Percentiles rank a stretch among this genome's conserved stretches.
These are phyloP conservation scores for Liolophura sinensis DNA, from an alignment of 1,140 invertebrate genomes.

Conservation along the genomic window DNA sequence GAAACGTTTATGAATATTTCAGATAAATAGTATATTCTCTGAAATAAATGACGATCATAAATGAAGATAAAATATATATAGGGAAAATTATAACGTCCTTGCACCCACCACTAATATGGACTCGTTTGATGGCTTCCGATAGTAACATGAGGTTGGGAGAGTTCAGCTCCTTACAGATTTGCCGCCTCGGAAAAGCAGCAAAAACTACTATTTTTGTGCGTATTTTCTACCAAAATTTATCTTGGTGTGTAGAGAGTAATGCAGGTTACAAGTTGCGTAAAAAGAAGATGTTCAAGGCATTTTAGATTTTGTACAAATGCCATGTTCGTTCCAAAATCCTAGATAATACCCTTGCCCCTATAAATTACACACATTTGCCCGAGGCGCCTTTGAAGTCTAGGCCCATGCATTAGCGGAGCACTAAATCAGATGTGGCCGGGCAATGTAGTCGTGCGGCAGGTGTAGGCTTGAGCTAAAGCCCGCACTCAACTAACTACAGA, in stretches of 20 bases:
- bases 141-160: constrained; percentile 29
- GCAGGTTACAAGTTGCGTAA: no score
- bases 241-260: no score
- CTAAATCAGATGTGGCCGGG: no score
- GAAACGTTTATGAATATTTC: not conserved
- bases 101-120: constrained; percentile 13
- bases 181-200: constrained; percentile 3
- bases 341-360: constrained; percentile 28
- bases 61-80: not conserved
- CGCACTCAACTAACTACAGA: no score
- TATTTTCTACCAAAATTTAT: no score
- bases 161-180: constrained; percentile 26
- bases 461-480: no score
- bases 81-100: not conserved
- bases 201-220: not conserved
- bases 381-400: constrained; percentile 29
- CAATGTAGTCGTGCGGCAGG: no score
- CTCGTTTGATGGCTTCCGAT: constrained; percentile 23
- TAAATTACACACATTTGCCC: constrained; percentile 34
- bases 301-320: no score
- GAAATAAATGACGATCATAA: not conserved
- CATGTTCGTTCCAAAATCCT: constrained; percentile 4
- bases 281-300: no score
- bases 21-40: not conserved
- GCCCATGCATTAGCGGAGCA: no score